These are phyloP conservation scores for Sebastes steindachneri DNA, from an alignment of 2,797 vertebrate genomes.

Conservation along the genomic window DNA sequence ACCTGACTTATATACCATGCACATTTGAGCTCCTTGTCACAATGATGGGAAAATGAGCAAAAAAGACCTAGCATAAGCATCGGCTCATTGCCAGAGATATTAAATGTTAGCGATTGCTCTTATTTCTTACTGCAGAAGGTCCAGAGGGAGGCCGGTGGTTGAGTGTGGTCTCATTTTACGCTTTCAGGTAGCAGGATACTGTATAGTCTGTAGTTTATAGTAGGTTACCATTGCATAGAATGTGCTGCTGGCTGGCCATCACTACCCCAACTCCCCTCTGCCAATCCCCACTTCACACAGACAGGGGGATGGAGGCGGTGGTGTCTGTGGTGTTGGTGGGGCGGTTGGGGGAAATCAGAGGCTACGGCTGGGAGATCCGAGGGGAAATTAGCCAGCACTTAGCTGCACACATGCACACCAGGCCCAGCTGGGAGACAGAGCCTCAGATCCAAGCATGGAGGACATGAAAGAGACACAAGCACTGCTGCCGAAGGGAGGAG, in stretches of 20 bases:
- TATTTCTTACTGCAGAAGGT: not conserved
- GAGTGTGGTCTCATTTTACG: not conserved
- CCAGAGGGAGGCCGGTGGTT: not conserved
- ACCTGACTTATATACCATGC: not conserved
- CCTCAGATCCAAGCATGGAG: slow-evolving; percentile 71
- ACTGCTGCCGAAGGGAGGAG: slow-evolving; percentile 56
- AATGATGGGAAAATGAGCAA: not conserved
- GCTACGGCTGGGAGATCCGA: slow-evolving; percentile 68
- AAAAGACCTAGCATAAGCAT: not conserved
- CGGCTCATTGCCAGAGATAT: not conserved
- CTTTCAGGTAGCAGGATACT: not conserved
- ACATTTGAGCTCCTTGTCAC: not conserved
- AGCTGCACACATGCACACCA: slow-evolving; percentile 74
- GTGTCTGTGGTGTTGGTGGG: slow-evolving; percentile 1
- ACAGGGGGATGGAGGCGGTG: not conserved
- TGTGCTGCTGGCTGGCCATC: slow-evolving; percentile 8
- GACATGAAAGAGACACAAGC: slow-evolving; percentile 79
- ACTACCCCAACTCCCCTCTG: not conserved
- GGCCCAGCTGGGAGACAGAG: slow-evolving; percentile 72
- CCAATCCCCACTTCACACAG: not conserved
- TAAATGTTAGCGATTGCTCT: not conserved
- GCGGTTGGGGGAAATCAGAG: slow-evolving; percentile 41
- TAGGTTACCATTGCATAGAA: not conserved
- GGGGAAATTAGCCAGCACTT: slow-evolving; percentile 81
- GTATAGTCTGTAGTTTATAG: not conserved